Evolutionary conservation across 2,113 vertebrate species (phyloP).

Genomic region (Aptenodytes patagonicus): DNA sequence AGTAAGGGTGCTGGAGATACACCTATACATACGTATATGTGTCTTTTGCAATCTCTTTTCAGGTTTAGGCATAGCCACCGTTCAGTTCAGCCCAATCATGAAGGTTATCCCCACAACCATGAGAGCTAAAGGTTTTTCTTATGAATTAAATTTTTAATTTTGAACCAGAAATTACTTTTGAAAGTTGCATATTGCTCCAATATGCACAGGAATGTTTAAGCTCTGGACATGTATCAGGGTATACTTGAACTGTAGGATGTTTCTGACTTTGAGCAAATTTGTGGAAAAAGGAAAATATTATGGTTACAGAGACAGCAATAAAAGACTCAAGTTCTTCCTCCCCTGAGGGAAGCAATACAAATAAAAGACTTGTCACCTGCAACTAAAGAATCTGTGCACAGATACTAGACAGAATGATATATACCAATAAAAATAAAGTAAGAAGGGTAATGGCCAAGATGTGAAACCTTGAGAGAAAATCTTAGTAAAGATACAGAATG

Average conservation of each 20-base stretch:
- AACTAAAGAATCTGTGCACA: background rate
- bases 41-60: background rate
- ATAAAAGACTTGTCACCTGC: background rate
- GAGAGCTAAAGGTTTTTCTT: background rate
- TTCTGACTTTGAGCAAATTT: background rate
- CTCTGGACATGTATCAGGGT: background rate
- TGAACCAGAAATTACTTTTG: background rate
- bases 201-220: background rate
- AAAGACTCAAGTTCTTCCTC: background rate
- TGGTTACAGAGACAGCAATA: background rate
- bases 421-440: conserved; percentile 8
- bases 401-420: background rate
- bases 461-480: background rate
- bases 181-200: background rate
- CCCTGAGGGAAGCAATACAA: background rate
- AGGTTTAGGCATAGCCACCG: background rate
- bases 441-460: background rate
- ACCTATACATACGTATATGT: rapidly evolving
- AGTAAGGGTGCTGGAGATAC: background rate
- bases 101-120: background rate
- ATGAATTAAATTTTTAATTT: background rate
- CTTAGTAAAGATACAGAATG: background rate
- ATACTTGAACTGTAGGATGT: background rate
- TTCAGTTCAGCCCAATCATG: background rate
- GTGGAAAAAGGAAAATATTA: background rate